Percentiles rank a stretch among this genome's conserved stretches.
Evolutionary conservation across 2,113 vertebrate genomes (phyloP).

Genomic region (Macrotis lagotis): DNA sequence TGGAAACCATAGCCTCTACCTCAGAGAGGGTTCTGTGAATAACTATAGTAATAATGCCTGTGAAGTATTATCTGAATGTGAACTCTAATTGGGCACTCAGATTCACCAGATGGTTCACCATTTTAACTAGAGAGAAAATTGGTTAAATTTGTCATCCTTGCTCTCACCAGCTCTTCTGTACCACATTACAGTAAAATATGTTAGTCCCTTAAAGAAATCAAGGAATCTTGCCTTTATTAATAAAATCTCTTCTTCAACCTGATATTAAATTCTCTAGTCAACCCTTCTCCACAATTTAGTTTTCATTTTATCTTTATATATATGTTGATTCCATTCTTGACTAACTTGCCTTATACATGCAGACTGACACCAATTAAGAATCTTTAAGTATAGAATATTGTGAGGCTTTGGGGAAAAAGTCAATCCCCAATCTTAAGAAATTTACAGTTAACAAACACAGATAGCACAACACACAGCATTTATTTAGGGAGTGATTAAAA

Average conservation of each 20-base stretch:
- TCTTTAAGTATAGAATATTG: neutral
- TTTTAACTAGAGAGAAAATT: conserved; percentile 34
- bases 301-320: neutral
- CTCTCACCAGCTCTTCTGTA: neutral
- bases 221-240: neutral
- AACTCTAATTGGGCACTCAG: neutral
- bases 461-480: neutral
- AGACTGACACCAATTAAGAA: neutral
- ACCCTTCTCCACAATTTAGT: neutral
- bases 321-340: neutral
- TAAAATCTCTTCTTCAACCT: neutral
- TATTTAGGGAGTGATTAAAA: neutral
- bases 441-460: neutral
- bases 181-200: neutral
- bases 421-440: neutral
- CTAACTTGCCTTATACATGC: neutral
- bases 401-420: neutral
- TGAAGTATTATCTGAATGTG: neutral
- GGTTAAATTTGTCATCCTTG: conserved; percentile 15
- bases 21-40: neutral
- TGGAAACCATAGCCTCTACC: neutral
- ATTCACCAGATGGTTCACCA: neutral
- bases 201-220: neutral
- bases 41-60: neutral
- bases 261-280: neutral